Evolutionary conservation across 2,888 invertebrate genomes (phyloP), one percentile per base, ranked within the genome.

Genomic region (Neuroscelio doddi): DNA sequence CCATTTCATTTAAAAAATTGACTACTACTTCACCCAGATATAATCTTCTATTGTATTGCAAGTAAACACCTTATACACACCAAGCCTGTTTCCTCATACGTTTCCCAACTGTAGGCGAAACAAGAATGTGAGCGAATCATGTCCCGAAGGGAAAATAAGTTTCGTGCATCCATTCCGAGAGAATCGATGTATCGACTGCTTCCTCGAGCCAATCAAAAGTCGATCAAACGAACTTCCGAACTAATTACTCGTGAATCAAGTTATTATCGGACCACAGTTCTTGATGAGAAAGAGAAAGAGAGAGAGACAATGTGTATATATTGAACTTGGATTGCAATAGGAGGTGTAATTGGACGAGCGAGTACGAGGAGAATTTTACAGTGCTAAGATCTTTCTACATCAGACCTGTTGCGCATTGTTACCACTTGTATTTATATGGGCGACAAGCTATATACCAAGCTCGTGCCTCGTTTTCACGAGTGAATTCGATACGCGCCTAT

Each of bases 151-250:
- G 27, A 14, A 45, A 62, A 55, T 32, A 44, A 50, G 62, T 55
- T 61, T 61, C 36, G 34, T 34, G 26, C 38, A 56, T 56, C 49
- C 38, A 51, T 49, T 62, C 39, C 50, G 39, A 53, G 27, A 42
- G 61, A 57, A 61, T 53, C 50, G 53, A 61, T 52, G 68, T 56
- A 63, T 64, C 52, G 57, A 62, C 64, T 41, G 46, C 32, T 52
- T 36, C 36, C 17, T 45, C 42, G 38, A 27, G 47, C 65, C 72
- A 73, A 79, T 80, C 75, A 70, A 77, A 76, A 75, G 72, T 74
- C 77, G 72, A 77, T 78, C 72, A 71, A 71, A 69, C 59, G 46
- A 71, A 73, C 71, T 79, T 77, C 76, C 76, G 74, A 69, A 68
- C 68, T 76, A 74, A 77, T 79, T 74, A 69, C 61, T 62, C 46